phyloP scores from a whole-genome alignment of 2,888 invertebrate genomes.

The Venustoraphidia nigricollis region DNA sequence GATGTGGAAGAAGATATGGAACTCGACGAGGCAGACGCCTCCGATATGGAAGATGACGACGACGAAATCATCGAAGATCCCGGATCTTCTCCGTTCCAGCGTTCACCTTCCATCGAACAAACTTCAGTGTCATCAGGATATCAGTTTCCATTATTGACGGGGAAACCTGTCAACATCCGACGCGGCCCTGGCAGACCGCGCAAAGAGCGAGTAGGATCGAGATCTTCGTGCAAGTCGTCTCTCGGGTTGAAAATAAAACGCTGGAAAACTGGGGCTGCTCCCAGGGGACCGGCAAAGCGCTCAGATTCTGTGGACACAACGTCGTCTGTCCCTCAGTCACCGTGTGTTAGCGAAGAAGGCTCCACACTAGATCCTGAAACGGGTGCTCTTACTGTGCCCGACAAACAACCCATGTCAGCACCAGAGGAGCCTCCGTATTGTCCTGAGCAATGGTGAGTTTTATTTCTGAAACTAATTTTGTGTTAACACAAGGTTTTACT shows the following conservation, averaged over 20 bases:
- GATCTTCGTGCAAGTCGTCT: slow-evolving; percentile 16
- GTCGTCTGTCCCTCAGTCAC: slow-evolving; percentile 24
- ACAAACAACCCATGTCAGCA: slow-evolving; percentile 42
- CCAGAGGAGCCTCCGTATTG: slow-evolving; percentile 67
- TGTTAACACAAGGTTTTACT: no score
- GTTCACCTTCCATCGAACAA: slow-evolving; percentile 40
- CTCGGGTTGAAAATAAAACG: slow-evolving; percentile 24
- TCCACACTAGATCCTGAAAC: slow-evolving; percentile 33
- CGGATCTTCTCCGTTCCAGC: slow-evolving; percentile 30
- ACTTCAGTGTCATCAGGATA: slow-evolving; percentile 49
- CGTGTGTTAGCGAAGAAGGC: slow-evolving; percentile 27
- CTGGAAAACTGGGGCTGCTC: slow-evolving; percentile 19
- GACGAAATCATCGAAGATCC: slow-evolving; percentile 37
- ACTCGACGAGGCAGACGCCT: slow-evolving; percentile 56
- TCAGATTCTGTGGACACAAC: slow-evolving; percentile 21
- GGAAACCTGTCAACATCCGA: slow-evolving; percentile 43
- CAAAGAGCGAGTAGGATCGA: slow-evolving; percentile 44
- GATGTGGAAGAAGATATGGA: slow-evolving; percentile 50
- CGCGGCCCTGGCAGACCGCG: slow-evolving; percentile 68
- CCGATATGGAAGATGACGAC: slow-evolving; percentile 60
- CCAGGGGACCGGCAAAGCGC: slow-evolving; percentile 15
- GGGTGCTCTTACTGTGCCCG: slow-evolving; percentile 27
- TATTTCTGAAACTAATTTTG: no score
- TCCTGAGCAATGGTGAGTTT: slow-evolving; percentile 58
- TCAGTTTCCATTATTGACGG: slow-evolving; percentile 40